Evolutionary conservation across 2,888 invertebrate species (phyloP).

Genomic region (Drosophila neonasuta): DNA sequence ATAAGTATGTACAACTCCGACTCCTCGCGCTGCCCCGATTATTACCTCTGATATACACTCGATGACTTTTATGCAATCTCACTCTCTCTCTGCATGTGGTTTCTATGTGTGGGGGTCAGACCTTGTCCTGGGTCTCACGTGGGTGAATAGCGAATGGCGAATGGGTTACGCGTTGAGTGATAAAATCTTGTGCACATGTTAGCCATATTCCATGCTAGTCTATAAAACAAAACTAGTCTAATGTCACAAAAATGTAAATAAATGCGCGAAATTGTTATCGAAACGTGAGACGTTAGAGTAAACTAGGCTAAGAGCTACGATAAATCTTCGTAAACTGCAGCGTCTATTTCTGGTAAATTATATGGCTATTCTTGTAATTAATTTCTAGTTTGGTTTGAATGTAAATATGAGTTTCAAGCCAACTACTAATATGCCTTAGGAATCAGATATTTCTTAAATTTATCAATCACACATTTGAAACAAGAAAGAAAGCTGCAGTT

Average conservation of each 20-base stretch:
- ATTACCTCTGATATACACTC: conserved; percentile 33
- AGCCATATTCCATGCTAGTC: background rate
- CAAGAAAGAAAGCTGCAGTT: too few relatives aligned
- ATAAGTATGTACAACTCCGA: conserved; percentile 16
- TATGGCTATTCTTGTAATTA: too few relatives aligned
- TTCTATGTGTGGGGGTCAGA: conserved; percentile 26
- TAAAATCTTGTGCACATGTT: conserved; percentile 27
- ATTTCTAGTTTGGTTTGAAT: too few relatives aligned
- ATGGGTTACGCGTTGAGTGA: background rate
- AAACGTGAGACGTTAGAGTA: too few relatives aligned
- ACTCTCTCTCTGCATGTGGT: background rate
- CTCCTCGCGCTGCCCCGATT: conserved; percentile 1
- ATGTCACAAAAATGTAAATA: conserved; percentile 21
- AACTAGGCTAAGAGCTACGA: too few relatives aligned
- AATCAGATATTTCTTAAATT: too few relatives aligned
- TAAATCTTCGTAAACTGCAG: too few relatives aligned
- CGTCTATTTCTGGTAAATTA: too few relatives aligned
- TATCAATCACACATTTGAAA: too few relatives aligned
- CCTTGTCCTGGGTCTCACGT: conserved; percentile 6
- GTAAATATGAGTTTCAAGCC: too few relatives aligned
- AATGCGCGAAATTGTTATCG: background rate
- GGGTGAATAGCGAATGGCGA: conserved; percentile 1
- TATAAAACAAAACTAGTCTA: conserved; percentile 22
- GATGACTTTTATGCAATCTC: conserved; percentile 16
- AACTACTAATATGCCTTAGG: too few relatives aligned